Evolutionary conservation across 2,113 vertebrate genomes (phyloP).

Genomic region (Cryptomyrus ogoouensis): DNA sequence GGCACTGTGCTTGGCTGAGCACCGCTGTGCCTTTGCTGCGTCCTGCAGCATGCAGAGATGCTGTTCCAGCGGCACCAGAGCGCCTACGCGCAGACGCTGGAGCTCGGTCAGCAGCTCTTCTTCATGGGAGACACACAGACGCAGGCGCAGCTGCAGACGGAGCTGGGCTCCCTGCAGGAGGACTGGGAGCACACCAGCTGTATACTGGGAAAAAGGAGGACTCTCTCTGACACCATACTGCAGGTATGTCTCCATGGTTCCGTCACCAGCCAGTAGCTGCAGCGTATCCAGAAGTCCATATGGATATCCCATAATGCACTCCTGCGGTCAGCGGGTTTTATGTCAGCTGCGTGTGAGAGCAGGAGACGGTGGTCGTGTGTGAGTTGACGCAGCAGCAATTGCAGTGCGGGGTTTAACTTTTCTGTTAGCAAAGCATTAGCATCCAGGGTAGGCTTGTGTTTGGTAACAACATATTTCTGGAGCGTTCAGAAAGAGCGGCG

Average conservation of each 20-base stretch:
- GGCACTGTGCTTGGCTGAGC: not conserved
- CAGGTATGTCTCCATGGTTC: constrained; percentile 48
- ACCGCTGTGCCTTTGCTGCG: not conserved
- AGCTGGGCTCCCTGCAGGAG: constrained; percentile 66
- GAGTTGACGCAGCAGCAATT: too few species aligned
- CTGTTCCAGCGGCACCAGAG: constrained; percentile 68
- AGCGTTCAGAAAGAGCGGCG: not conserved
- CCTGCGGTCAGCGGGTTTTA: not conserved
- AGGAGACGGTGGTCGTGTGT: not conserved
- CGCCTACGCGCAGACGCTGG: constrained; percentile 63
- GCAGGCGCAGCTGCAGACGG: constrained; percentile 53
- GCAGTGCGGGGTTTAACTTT: not conserved
- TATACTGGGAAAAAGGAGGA: constrained; percentile 56
- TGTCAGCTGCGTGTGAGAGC: not conserved
- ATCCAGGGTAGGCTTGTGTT: not conserved
- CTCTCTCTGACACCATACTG: constrained; percentile 47
- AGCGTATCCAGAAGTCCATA: not conserved
- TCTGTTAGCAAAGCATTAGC: not conserved
- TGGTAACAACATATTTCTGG: not conserved
- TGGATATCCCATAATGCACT: not conserved
- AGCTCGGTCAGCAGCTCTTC: constrained; percentile 68
- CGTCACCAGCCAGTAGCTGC: not conserved
- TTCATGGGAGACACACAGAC: constrained; percentile 49
- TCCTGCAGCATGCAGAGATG: constrained; percentile 64
- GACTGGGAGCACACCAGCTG: constrained; percentile 63